Evolutionary conservation across 2,888 invertebrate species (phyloP), one percentile per base, ranked within the genome.

Genomic region (Apamea sordens): DNA sequence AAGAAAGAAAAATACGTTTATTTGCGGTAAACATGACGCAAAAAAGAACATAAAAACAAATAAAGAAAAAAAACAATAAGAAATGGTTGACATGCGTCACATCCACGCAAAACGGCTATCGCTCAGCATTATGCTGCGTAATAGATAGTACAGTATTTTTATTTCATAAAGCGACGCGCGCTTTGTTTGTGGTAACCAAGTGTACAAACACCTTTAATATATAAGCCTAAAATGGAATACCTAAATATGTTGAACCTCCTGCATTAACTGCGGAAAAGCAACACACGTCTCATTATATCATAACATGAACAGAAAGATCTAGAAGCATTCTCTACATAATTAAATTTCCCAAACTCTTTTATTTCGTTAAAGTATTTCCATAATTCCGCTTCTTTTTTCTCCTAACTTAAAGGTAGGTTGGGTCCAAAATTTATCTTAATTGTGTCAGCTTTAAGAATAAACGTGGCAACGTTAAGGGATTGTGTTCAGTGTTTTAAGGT

Each of bases 381-480:
- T 63, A 21, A 50, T 21, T 50, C 50, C 50, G 50, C 28, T 84
- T 65, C 59, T 67, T 44, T 78, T 72, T 83, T 59, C 24, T 59
- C 15, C 11, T 18, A 5, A 44, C 15, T 73, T 69, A 44, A 13
- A 73, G 50, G 24, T 59, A n/a, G 36, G 11, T 13, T 11, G n/a
- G 18, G 4, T 24, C n/a, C 11, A 53, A 72, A 82, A 24, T 59
- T 6, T 56, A 41, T 56, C 8, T 71, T 67, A 41, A 47, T 56
- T 63, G 32, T 53, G 53, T 11, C 24, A 21, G 56, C 44, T 50
- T 28, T 53, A 32, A 59, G 50, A 71, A 76, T 18, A 63, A 44
- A 59, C n/a, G 8, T 44, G n/a, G 13, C 4, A 21, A 70, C 70
- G 28, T 80, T 70, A 5, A 8, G 10, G 47, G 18, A 59, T 64